These are phyloP conservation scores for Pipa parva DNA, from an alignment of 2,113 vertebrate species.

Conservation along the genomic window DNA sequence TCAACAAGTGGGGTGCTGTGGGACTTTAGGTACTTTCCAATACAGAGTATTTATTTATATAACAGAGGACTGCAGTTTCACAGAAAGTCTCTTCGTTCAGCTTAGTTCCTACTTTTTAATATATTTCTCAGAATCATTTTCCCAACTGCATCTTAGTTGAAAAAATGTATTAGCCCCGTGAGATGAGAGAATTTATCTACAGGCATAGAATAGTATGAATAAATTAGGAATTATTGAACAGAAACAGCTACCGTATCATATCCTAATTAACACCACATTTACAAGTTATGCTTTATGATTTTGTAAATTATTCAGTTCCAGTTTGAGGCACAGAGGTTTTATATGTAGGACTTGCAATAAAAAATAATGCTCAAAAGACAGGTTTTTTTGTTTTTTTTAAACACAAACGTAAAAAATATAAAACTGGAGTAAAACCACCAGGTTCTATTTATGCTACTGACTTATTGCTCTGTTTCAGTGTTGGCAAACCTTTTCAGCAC, in stretches of 20 bases:
- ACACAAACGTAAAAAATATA: too few species aligned
- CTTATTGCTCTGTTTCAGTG: too few species aligned
- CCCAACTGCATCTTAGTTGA: not conserved
- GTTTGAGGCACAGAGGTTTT: too few species aligned
- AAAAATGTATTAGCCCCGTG: not conserved
- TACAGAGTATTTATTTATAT: slow-evolving; percentile 3
- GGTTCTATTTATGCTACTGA: too few species aligned
- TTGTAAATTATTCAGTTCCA: not conserved
- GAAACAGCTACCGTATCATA: not conserved
- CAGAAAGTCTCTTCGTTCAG: not conserved
- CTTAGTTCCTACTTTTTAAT: not conserved
- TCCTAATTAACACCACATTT: not conserved
- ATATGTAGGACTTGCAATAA: too few species aligned
- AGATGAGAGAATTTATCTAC: not conserved
- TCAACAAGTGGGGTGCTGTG: too few species aligned
- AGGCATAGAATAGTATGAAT: not conserved
- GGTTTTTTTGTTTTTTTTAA: too few species aligned
- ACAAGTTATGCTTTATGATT: not conserved
- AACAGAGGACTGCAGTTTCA: not conserved
- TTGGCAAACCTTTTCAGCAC: too few species aligned
- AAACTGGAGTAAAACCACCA: too few species aligned
- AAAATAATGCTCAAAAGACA: too few species aligned
- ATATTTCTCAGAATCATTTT: not conserved
- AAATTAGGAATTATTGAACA: not conserved
- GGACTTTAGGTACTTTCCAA: not conserved